phyloP scores from a whole-genome alignment of 2,797 vertebrate species.

The Platalea minor region DNA sequence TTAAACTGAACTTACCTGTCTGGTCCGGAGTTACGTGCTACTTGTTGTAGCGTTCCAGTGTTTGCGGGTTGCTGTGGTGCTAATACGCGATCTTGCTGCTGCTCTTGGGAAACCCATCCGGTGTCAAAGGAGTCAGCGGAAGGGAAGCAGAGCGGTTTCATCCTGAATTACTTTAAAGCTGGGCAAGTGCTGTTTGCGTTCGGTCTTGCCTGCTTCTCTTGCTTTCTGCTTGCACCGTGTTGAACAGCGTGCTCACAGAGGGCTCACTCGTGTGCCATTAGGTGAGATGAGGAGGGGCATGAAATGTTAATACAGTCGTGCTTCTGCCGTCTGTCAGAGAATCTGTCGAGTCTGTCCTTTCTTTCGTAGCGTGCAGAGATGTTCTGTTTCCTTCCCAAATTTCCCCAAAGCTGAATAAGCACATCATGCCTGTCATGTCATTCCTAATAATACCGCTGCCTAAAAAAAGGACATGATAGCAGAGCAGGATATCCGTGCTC shows the following conservation, averaged over 20 bases:
- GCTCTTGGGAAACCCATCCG: not conserved
- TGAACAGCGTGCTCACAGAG: not conserved
- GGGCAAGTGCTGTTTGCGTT: not conserved
- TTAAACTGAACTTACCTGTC: not conserved
- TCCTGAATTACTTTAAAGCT: not conserved
- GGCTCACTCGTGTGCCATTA: not conserved
- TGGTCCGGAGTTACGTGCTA: not conserved
- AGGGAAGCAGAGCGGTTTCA: not conserved
- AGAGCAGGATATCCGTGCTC: conserved; percentile 20
- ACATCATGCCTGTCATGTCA: conserved; percentile 9
- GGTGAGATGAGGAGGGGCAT: not conserved
- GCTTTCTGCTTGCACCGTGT: fast-evolving
- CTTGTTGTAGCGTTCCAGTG: not conserved
- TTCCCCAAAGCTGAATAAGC: conserved; percentile 28
- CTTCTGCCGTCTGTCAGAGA: not conserved
- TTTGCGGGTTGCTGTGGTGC: not conserved
- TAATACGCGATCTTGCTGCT: not conserved
- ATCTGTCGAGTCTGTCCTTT: not conserved
- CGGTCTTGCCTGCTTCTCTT: not conserved
- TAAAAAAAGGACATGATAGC: not conserved
- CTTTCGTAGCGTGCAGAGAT: not conserved
- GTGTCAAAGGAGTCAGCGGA: not conserved
- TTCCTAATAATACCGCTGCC: not conserved
- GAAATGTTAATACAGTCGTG: not conserved
- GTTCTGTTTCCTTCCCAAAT: conserved; percentile 6